phyloP scores from a whole-genome alignment of 2,113 vertebrate species.

The Thryonomys swinderianus region DNA sequence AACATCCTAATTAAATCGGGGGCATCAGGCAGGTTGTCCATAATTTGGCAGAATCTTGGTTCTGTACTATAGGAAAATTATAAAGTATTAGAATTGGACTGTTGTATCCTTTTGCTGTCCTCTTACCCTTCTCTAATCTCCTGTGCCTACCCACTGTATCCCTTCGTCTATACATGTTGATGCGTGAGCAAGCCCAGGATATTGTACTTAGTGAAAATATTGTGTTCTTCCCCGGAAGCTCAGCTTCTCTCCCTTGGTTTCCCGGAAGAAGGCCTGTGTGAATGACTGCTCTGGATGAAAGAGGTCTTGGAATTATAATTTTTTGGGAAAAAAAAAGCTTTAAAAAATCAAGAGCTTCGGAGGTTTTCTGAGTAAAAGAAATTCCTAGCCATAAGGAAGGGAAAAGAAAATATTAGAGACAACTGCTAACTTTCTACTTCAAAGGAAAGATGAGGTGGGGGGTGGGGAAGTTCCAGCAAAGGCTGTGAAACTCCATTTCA shows the following conservation, averaged over 20 bases:
- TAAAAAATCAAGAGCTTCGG: conserved; percentile 74
- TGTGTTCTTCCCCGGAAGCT: conserved; percentile 73
- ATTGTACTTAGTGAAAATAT: conserved; percentile 82
- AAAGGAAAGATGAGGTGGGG: conserved; percentile 67
- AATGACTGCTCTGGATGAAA: conserved; percentile 79
- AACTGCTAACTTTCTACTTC: conserved; percentile 70
- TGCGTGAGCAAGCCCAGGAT: conserved; percentile 74
- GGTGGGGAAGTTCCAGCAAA: conserved; percentile 74
- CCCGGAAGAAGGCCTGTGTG: conserved; percentile 75
- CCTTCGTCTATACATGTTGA: conserved; percentile 66
- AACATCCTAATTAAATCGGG: conserved; percentile 80
- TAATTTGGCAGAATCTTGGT: conserved; percentile 49
- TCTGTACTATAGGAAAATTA: conserved; percentile 74
- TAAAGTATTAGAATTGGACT: conserved; percentile 64
- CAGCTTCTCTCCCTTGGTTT: conserved; percentile 69
- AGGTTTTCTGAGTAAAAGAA: conserved; percentile 73
- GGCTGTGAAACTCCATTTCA: conserved; percentile 82
- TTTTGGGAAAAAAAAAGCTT: conserved; percentile 56
- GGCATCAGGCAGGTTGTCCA: conserved; percentile 69
- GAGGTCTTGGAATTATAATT: conserved; percentile 79
- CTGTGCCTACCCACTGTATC: conserved; percentile 62
- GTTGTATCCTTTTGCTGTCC: conserved; percentile 77
- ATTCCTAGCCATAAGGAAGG: conserved; percentile 77
- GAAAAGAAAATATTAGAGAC: conserved; percentile 78
- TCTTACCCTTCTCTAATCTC: conserved; percentile 59